These are phyloP conservation scores for Vulpes ferrilata DNA, from an alignment of 2,113 vertebrate species.

Conservation along the genomic window DNA sequence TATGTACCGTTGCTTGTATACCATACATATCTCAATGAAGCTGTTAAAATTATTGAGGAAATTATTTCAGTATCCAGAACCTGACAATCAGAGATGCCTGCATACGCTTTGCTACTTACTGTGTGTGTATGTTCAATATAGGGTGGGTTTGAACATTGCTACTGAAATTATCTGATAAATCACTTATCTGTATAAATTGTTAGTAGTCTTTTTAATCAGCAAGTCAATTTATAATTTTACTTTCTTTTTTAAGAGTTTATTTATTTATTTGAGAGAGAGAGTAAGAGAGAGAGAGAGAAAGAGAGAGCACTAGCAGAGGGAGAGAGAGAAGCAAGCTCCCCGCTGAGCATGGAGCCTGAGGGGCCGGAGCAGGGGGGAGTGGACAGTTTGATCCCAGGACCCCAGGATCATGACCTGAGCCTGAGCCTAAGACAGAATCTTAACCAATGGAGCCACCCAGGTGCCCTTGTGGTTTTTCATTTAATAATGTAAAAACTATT, in stretches of 20 bases:
- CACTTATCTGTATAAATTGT: background rate
- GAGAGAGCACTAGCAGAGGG: background rate
- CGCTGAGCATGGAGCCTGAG: background rate
- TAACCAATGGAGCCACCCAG: background rate
- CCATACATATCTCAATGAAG: background rate
- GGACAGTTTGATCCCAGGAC: background rate
- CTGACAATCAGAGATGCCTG: background rate
- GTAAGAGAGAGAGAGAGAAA: background rate
- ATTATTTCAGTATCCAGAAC: background rate
- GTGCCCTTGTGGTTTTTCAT: background rate
- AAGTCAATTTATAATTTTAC: background rate
- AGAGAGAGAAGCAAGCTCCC: background rate
- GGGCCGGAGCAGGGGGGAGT: too few species aligned
- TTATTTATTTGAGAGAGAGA: background rate
- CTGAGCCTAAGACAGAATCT: background rate
- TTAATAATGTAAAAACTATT: background rate
- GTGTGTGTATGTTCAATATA: background rate
- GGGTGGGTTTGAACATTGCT: background rate
- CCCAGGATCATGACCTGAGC: background rate
- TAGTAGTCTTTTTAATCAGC: background rate
- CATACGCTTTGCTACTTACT: background rate
- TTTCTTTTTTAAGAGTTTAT: background rate
- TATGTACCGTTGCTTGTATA: background rate
- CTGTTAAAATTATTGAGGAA: slow-evolving; percentile 36
- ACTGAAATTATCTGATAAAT: background rate